A percentile compares a stretch with the other conserved stretches of the same genome.
Conservation (phyloP, 2,113 vertebrate genomes). For the Benitochromis conjunctus region DNA sequence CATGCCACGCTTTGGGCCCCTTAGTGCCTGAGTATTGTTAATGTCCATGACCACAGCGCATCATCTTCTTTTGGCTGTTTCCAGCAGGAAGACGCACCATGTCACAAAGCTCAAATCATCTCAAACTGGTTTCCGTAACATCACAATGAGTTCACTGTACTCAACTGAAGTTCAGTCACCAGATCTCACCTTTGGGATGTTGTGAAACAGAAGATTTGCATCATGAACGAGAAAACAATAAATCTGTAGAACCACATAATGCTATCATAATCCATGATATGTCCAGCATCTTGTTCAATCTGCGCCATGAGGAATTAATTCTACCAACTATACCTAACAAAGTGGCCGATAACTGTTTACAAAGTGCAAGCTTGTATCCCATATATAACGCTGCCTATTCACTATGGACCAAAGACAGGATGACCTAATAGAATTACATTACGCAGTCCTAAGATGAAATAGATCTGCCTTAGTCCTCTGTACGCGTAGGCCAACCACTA, state of each 20-base stretch:
- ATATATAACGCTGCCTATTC: not conserved
- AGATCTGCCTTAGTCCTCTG: constrained; percentile 19
- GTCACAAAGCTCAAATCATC: not conserved
- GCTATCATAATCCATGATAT: not conserved
- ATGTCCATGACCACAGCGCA: not conserved
- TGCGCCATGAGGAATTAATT: not conserved
- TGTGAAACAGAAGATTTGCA: not conserved
- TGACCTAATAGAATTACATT: constrained; percentile 42
- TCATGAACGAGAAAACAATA: not conserved
- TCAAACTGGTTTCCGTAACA: not conserved
- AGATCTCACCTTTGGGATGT: not conserved
- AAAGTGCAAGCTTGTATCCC: not conserved
- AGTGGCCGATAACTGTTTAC: not conserved
- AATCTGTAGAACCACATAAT: not conserved
- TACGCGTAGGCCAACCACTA: not conserved
- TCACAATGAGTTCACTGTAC: not conserved
- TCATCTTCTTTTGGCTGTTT: not conserved
- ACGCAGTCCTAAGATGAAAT: constrained; percentile 16
- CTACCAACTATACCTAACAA: not conserved
- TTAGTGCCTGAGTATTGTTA: not conserved
- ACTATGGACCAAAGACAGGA: not conserved
- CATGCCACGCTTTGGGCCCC: not conserved
- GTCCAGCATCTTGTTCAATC: not conserved
- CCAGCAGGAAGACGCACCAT: not conserved
- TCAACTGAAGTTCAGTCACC: not conserved